Conservation (phyloP, 2,888 invertebrate genomes). For the Parnassius smintheus region DNA sequence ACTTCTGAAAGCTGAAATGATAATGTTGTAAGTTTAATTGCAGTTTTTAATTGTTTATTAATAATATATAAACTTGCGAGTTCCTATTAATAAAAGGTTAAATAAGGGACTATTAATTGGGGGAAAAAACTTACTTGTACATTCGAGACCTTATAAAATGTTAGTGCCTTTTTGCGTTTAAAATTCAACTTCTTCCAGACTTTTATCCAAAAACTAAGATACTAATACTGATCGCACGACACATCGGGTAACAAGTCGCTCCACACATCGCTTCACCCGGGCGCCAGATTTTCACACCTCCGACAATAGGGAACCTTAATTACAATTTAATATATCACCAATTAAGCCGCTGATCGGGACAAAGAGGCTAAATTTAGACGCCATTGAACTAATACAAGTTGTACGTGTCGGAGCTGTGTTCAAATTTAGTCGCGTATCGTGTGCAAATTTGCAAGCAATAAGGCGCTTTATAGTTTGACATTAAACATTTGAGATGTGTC, state of each 20-base stretch:
- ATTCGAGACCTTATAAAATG: no score
- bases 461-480: conserved; percentile 43
- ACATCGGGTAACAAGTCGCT: conserved; percentile 41
- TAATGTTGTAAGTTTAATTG: no score
- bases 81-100: no score
- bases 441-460: conserved; percentile 29
- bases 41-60: no score
- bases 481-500: conserved; percentile 40
- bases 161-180: no score
- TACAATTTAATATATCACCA: conserved; percentile 79
- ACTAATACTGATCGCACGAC: conserved; percentile 1
- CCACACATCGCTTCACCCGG: conserved; percentile 43
- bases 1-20: no score
- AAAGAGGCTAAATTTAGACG: conserved; percentile 50
- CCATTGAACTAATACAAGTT: conserved; percentile 30
- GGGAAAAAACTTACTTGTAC: no score
- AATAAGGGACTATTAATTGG: no score
- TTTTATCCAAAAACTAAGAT: background rate
- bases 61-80: no score
- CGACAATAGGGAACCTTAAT: conserved; percentile 68
- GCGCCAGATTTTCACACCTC: conserved; percentile 63
- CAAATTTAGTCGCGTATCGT: conserved; percentile 34
- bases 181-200: background rate
- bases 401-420: conserved; percentile 30
- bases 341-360: conserved; percentile 72